Evolutionary conservation across 2,797 vertebrate species (phyloP).

Genomic region (Telmatherina bonti): DNA sequence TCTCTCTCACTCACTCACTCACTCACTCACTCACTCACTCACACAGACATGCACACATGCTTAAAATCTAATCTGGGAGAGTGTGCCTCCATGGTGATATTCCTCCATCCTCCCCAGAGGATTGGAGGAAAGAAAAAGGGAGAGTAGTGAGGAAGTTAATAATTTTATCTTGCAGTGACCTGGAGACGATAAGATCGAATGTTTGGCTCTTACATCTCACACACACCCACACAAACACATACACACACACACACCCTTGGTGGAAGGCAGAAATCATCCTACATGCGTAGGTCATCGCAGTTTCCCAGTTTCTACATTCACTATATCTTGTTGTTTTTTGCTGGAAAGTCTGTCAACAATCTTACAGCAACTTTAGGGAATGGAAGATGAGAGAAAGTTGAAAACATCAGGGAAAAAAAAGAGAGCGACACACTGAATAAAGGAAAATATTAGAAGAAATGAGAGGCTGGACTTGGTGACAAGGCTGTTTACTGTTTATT

Average conservation of each 20-base stretch:
- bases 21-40: constrained; percentile 47
- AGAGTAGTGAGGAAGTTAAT: constrained; percentile 66
- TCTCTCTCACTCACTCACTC: constrained; percentile 47
- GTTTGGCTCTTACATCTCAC: constrained; percentile 49
- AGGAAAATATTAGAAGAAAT: constrained; percentile 52
- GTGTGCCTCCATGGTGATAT: constrained; percentile 63
- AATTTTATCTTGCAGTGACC: constrained; percentile 72
- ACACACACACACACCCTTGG: constrained; percentile 11
- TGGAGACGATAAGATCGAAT: constrained; percentile 69
- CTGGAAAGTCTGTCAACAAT: constrained; percentile 27
- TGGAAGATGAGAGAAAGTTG: constrained; percentile 29
- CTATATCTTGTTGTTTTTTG: background rate
- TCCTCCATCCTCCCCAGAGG: constrained; percentile 64
- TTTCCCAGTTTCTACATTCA: constrained; percentile 1
- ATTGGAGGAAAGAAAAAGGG: constrained; percentile 29
- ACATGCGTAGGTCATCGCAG: constrained; percentile 31
- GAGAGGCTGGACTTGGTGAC: constrained; percentile 57
- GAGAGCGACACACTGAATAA: constrained; percentile 32
- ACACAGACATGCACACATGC: constrained; percentile 52
- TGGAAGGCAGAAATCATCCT: constrained; percentile 18
- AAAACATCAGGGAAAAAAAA: constrained; percentile 13
- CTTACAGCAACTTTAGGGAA: constrained; percentile 40
- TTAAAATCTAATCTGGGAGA: constrained; percentile 80
- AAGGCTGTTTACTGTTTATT: constrained; percentile 70
- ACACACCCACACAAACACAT: constrained; percentile 4